These are phyloP conservation scores for Stigmatopora nigra DNA, from an alignment of 2,113 vertebrate species.

Conservation along the genomic window DNA sequence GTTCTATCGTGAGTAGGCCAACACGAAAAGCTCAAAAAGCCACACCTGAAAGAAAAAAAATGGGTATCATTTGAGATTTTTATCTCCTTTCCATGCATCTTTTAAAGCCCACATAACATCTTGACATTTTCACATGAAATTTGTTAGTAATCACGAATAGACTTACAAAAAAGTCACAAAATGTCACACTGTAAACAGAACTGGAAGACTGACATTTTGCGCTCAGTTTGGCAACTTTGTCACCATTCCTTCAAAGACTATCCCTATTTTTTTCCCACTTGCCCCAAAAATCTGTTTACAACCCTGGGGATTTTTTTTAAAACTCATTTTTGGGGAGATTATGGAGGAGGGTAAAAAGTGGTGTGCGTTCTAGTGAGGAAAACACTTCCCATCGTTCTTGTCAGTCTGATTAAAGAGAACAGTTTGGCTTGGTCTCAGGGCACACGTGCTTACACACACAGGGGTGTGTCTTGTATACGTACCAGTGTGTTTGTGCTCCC, in stretches of 20 bases:
- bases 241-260: not conserved
- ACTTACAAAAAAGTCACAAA: not conserved
- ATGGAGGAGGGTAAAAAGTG: not conserved
- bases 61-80: no score
- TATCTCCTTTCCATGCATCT: no score
- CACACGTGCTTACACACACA: not conserved
- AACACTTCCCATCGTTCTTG: not conserved
- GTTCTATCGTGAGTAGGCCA: no score
- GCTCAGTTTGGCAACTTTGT: not conserved
- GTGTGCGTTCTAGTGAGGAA: not conserved
- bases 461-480: constrained; percentile 27
- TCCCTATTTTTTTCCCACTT: not conserved
- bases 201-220: not conserved
- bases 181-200: not conserved
- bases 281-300: not conserved
- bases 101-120: no score
- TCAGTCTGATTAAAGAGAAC: constrained; percentile 5
- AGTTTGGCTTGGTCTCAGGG: not conserved
- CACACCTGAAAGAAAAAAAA: no score
- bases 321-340: not conserved
- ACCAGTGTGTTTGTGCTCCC: constrained; percentile 22
- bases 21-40: no score
- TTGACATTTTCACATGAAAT: not conserved
- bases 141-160: not conserved
- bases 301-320: not conserved